Evolutionary conservation across 2,888 invertebrate species (phyloP), one percentile per base, ranked within the genome.

Genomic region (Dioctria linearis): DNA sequence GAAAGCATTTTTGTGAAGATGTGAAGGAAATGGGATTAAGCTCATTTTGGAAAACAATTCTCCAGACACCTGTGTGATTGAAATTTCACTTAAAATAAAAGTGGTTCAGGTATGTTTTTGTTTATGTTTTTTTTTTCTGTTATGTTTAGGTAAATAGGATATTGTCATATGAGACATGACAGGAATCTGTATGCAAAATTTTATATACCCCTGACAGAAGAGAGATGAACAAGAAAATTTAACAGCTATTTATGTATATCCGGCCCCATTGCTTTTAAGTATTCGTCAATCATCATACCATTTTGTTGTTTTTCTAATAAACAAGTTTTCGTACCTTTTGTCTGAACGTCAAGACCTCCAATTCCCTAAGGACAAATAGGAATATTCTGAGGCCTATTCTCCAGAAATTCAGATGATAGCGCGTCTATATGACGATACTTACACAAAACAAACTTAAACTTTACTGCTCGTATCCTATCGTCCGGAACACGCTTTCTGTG

Each of bases 41-140:
- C 59, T 75, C 59, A 75, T 59, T 75, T 61, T 61, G 42, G 75
- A 11, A 75, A 75, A 75, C 75, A 75, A 75, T 75, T 43, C 59
- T 75, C 75, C 11, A 75, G 75, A 59, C 75, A 75, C 75, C 75
- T 75, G 75, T 75, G 59, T 59, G 75, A 75, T 75, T 75, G 75
- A 75, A 75, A 75, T 75, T 75, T 61, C 39, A 39, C 5, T 43
- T 25, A 40, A 43, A 43, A 75, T 9, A 13, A 11, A 42, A 59
- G 43, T 25, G 61, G 43, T 39, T 59, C n/a, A 59, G 61, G 11
- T 43, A 25, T 57, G 25, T 25, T 25, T 25, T 25, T 25, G 0
- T 25, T 25, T n/a, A n/a, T n/a, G n/a, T 25, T 25, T 25, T 25
- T 25, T 25, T 25, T 25, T 75, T 75, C 43, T 75, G 51, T 75